Conservation (phyloP, 2,888 invertebrate genomes). For the Meiosimyza decipiens region DNA sequence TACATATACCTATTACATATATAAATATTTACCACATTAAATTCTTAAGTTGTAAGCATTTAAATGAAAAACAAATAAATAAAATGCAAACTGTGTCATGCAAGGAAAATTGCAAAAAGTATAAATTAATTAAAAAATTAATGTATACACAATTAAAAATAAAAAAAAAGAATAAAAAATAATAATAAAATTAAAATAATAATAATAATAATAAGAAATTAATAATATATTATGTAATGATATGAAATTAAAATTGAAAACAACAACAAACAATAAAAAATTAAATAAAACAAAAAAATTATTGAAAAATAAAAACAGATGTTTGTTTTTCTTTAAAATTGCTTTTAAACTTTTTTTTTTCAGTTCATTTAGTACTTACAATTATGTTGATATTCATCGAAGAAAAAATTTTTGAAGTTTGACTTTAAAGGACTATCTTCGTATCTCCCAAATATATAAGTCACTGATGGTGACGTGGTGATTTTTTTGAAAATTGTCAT, state of each 20-base stretch:
- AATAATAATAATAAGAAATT: constrained; percentile 52
- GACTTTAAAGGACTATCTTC: no score
- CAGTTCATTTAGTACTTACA: no score
- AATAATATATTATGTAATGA: constrained; percentile 13
- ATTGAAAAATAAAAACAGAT: constrained; percentile 3
- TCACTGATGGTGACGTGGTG: no score
- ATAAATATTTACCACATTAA: constrained; percentile 9
- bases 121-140: constrained; percentile 22
- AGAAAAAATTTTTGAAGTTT: no score
- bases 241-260: constrained; percentile 1
- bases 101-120: constrained; percentile 17
- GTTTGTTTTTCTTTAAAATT: no score
- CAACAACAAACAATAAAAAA: background rate
- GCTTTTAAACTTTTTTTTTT: no score
- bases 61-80: background rate
- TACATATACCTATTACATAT: constrained; percentile 21
- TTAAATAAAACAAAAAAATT: constrained; percentile 8
- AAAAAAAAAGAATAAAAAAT: constrained; percentile 46
- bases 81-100: background rate
- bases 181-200: constrained; percentile 55
- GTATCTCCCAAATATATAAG: no score
- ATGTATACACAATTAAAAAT: constrained; percentile 53
- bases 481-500: no score
- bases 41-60: constrained; percentile 24
- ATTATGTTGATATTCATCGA: no score